These are phyloP conservation scores for Ceuthmochares aereus DNA, from an alignment of 2,113 vertebrate species.

Conservation along the genomic window DNA sequence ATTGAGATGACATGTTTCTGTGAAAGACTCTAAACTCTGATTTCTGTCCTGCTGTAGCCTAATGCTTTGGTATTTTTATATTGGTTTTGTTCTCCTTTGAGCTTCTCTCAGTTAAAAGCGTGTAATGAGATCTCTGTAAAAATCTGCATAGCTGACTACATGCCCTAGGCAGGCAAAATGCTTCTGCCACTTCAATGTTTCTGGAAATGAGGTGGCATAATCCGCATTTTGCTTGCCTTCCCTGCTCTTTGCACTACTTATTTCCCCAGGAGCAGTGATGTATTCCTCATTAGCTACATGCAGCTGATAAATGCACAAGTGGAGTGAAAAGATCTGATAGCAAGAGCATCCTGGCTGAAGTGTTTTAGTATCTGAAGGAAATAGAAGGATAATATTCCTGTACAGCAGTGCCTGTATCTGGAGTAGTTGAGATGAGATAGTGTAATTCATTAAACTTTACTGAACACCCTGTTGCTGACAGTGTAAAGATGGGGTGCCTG, in stretches of 20 bases:
- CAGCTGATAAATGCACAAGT: neutral
- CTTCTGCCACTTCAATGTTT: neutral
- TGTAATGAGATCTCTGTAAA: neutral
- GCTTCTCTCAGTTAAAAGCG: neutral
- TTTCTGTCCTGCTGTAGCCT: neutral
- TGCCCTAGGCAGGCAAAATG: neutral
- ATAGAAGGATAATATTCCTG: neutral
- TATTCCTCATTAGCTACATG: accelerated
- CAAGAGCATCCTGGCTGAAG: neutral
- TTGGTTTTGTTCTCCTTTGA: neutral
- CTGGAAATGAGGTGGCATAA: too few species aligned
- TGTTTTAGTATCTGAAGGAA: neutral
- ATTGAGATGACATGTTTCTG: neutral
- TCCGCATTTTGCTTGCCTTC: neutral
- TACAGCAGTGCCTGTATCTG: neutral
- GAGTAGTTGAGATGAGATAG: neutral
- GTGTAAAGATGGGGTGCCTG: accelerated
- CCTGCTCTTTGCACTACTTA: neutral
- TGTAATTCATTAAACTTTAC: neutral
- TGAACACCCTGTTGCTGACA: accelerated
- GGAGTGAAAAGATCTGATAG: neutral
- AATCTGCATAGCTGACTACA: too few species aligned
- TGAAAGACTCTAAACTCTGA: neutral
- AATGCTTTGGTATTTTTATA: neutral
- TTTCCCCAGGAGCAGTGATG: neutral